Evolutionary conservation across 1,140 invertebrate genomes (phyloP).

Genomic region (Gryon sp.): DNA sequence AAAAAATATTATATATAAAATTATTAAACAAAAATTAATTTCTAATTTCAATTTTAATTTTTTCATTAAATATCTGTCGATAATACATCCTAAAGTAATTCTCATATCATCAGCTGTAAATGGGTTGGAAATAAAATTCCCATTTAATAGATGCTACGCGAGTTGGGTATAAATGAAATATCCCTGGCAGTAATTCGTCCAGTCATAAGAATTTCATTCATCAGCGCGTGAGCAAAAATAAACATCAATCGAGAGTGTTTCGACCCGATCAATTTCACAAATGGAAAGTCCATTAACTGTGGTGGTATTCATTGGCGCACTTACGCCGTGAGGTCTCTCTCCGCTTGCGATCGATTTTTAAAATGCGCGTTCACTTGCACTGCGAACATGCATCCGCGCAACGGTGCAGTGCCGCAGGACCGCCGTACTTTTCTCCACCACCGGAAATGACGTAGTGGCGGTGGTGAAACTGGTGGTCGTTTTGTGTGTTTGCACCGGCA

Average conservation of each 20-base stretch:
- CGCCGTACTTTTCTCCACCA: neutral
- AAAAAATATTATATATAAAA: too few relatives aligned
- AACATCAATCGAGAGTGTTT: conserved; percentile 10
- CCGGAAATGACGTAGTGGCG: conserved; percentile 37
- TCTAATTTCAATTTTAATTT: too few relatives aligned
- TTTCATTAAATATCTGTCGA: too few relatives aligned
- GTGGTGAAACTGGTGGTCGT: too few relatives aligned
- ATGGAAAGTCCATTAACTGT: conserved; percentile 34
- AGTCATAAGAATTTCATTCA: conserved; percentile 1
- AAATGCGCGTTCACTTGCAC: neutral
- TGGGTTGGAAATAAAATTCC: too few relatives aligned
- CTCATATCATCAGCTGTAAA: too few relatives aligned
- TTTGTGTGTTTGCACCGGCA: conserved; percentile 19
- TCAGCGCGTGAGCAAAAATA: neutral
- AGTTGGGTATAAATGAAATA: too few relatives aligned
- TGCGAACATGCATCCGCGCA: neutral
- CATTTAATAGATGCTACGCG: too few relatives aligned
- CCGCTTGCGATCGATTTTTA: conserved; percentile 31
- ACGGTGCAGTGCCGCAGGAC: conserved; percentile 8
- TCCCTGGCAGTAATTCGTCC: neutral
- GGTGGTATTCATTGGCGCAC: neutral
- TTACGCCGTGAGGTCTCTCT: conserved; percentile 16
- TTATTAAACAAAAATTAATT: too few relatives aligned
- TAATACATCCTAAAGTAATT: too few relatives aligned
- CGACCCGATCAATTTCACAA: conserved; percentile 29